Evolutionary conservation across 2,888 invertebrate genomes (phyloP).

Genomic region (Eristalis tenax): DNA sequence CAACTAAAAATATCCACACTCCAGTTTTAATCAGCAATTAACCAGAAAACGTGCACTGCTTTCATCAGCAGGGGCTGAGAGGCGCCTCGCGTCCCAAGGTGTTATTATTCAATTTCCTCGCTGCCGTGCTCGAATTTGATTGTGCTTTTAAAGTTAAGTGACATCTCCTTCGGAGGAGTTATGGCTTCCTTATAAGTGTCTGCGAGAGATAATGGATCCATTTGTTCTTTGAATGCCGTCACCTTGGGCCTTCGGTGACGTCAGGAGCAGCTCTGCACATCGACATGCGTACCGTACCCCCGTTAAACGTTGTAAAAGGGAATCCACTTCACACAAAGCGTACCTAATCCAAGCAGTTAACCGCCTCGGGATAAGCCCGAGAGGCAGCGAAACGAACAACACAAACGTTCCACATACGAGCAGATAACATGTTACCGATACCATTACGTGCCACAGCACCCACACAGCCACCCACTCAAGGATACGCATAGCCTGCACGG

Average conservation of each 20-base stretch:
- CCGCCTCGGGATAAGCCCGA: background rate
- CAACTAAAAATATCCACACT: constrained; percentile 17
- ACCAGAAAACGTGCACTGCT: constrained; percentile 1
- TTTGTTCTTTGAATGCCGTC: background rate
- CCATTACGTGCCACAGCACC: constrained; percentile 19
- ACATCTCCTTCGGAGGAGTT: background rate
- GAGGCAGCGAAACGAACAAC: background rate
- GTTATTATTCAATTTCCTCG: constrained; percentile 36
- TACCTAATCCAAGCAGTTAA: background rate
- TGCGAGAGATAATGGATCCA: background rate
- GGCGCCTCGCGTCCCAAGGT: constrained; percentile 5
- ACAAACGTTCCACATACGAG: constrained; percentile 10
- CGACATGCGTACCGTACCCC: background rate
- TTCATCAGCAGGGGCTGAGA: background rate
- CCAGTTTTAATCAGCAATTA: constrained; percentile 42
- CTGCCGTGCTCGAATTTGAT: constrained; percentile 16
- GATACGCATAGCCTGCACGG: background rate
- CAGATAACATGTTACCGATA: constrained; percentile 37
- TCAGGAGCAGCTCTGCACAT: background rate
- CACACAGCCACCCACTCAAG: background rate
- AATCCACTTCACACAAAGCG: background rate
- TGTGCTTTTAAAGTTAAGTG: constrained; percentile 29
- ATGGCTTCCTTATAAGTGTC: background rate
- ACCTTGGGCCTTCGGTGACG: background rate
- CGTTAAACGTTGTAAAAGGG: background rate